Evolutionary conservation across 2,888 invertebrate species (phyloP).

Genomic region (Drosophila colorata): DNA sequence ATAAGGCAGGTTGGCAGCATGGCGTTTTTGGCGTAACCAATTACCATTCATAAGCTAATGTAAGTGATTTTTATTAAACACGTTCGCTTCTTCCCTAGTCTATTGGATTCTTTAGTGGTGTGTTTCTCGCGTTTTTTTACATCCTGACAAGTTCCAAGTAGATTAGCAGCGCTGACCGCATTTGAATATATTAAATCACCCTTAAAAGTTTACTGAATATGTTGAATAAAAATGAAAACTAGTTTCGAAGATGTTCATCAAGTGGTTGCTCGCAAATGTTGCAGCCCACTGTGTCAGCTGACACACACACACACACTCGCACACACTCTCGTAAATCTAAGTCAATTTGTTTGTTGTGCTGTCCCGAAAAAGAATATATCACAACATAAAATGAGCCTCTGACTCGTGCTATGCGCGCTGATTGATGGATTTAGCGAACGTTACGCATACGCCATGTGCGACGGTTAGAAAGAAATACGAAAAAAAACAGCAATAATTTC

Average conservation of each 20-base stretch:
- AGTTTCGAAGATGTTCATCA: background rate
- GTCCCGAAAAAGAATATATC: conserved; percentile 48
- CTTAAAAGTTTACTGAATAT: background rate
- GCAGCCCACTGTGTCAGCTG: conserved; percentile 28
- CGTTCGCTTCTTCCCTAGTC: too few species aligned
- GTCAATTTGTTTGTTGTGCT: conserved; percentile 51
- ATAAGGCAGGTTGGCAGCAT: too few species aligned
- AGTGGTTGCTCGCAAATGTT: conserved; percentile 7
- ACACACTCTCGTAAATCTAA: conserved; percentile 62
- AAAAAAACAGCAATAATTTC: conserved; percentile 70
- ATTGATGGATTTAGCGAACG: conserved; percentile 66
- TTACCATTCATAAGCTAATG: too few species aligned
- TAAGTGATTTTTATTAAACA: too few species aligned
- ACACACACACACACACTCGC: conserved; percentile 11
- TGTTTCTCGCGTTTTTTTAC: too few species aligned
- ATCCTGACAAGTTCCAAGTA: too few species aligned
- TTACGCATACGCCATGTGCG: conserved; percentile 68
- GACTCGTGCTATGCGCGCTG: conserved; percentile 36
- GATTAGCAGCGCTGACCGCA: too few species aligned
- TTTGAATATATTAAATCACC: too few species aligned
- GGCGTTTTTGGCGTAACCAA: too few species aligned
- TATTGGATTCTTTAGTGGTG: too few species aligned
- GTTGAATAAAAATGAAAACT: background rate
- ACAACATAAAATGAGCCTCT: conserved; percentile 44
- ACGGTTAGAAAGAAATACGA: conserved; percentile 7